phyloP scores from a whole-genome alignment of 1,140 invertebrate genomes.

The Radopholus similis region DNA sequence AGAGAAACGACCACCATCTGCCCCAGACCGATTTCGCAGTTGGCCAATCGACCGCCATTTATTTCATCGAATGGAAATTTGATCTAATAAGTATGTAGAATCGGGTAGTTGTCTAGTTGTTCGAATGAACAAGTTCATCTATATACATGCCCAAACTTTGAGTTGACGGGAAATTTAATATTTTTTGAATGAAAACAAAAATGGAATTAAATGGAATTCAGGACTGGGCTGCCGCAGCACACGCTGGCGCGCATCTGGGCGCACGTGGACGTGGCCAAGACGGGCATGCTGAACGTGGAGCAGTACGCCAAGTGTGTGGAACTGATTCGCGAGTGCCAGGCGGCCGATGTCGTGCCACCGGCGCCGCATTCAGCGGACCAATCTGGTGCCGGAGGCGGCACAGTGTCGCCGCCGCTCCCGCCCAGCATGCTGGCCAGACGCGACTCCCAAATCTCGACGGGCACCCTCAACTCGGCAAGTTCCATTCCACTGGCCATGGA shows the following conservation, averaged over 20 bases:
- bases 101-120: too few species aligned
- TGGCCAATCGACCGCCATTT: too few species aligned
- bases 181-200: too few species aligned
- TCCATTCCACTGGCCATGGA: too few species aligned
- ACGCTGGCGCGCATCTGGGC: constrained; percentile 92
- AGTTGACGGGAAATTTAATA: too few species aligned
- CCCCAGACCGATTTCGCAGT: too few species aligned
- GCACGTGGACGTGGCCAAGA: constrained; percentile 45
- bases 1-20: too few species aligned
- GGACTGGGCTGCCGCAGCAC: constrained; percentile 81
- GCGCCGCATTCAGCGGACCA: constrained; percentile 72
- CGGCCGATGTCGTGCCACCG: constrained; percentile 74
- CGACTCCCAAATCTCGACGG: constrained; percentile 17
- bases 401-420: background rate
- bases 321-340: constrained; percentile 83
- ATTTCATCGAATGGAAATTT: too few species aligned
- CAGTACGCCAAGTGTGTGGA: constrained; percentile 67
- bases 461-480: constrained; percentile 2
- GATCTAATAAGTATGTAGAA: too few species aligned
- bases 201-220: background rate
- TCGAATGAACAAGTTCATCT: too few species aligned
- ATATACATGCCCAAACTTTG: too few species aligned
- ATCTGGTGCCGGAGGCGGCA: constrained; percentile 68
- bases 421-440: background rate
- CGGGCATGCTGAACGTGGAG: constrained; percentile 81